Evolutionary conservation across 2,888 invertebrate genomes (phyloP), one percentile per base, ranked within the genome.

Genomic region (Lamellibrachia satsuma): DNA sequence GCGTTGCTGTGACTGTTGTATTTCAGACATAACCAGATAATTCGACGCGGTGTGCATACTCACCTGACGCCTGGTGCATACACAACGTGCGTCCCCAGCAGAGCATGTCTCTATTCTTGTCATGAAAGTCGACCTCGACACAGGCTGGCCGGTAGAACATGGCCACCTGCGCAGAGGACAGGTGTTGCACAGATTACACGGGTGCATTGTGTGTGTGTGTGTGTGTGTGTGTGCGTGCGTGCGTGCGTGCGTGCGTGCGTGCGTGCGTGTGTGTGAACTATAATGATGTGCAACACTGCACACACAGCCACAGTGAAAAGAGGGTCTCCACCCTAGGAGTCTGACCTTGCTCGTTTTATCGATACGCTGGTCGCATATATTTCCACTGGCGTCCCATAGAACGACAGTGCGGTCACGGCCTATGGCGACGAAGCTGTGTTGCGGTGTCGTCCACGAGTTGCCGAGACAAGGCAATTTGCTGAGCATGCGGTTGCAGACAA

Each of bases 341-440:
- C 90, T 51, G 27, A 90, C 90, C 27, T 51, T 90, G 90, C 90
- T 90, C 51, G 27, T 27, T 90, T 93, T 93, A n/a, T 57, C 52
- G 27, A 95, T 93, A 52, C 93, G 93, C 93, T 95, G 95, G 93
- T 95, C 95, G 94, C 94, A 95, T 55, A 94, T 95, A 6, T 95
- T 96, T 22, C 95, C 95, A 11, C 95, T 95, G 52, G 95, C 95
- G 92, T 96, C 95, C 96, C 96, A 96, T 91, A 95, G 93, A 7
- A 95, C 91, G 7, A 95, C 93, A 93, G 94, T 94, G 11, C 95
- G 92, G 3, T 51, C 55, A 6, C 93, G 92, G 9, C 93, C 93
- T 22, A 94, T 93, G 57, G 95, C 93, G 93, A 95, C 94, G 0
- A 93, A 93, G 93, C 95, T 95, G 52, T 95, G 95, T n/a, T 55